Conservation (phyloP, 2,888 invertebrate genomes). For the Penaeus monodon region DNA sequence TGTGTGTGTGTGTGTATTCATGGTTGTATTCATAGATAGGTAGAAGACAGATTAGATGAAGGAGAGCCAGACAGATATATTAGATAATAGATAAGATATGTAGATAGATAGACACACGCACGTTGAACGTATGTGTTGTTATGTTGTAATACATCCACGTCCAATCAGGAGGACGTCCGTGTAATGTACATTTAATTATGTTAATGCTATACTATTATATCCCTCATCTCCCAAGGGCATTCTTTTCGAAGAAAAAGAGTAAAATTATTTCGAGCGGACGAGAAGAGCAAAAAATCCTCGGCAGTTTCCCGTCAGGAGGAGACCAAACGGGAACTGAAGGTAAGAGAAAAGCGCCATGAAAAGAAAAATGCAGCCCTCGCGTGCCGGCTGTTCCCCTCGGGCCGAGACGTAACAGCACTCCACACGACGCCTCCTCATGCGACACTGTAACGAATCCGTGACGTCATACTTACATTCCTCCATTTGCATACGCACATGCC, state of each 20-base stretch:
- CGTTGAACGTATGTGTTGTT: too few relatives aligned
- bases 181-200: background rate
- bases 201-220: background rate
- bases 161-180: background rate
- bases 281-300: too few relatives aligned
- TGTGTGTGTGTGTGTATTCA: too few relatives aligned
- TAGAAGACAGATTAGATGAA: too few relatives aligned
- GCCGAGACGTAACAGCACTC: background rate
- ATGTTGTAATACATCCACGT: background rate
- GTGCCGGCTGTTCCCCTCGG: background rate
- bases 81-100: too few relatives aligned
- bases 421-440: too few relatives aligned
- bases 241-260: too few relatives aligned
- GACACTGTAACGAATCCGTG: background rate
- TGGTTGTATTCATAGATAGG: too few relatives aligned
- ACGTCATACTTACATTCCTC: background rate
- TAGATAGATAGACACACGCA: too few relatives aligned
- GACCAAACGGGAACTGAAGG: background rate
- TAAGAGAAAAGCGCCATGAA: background rate
- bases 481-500: slow-evolving; percentile 2
- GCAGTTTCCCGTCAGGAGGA: background rate
- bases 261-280: too few relatives aligned
- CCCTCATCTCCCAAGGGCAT: too few relatives aligned
- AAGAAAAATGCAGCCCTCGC: background rate
- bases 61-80: too few relatives aligned